phyloP scores from a whole-genome alignment of 1,140 invertebrate genomes.

The Danaus melanippus region DNA sequence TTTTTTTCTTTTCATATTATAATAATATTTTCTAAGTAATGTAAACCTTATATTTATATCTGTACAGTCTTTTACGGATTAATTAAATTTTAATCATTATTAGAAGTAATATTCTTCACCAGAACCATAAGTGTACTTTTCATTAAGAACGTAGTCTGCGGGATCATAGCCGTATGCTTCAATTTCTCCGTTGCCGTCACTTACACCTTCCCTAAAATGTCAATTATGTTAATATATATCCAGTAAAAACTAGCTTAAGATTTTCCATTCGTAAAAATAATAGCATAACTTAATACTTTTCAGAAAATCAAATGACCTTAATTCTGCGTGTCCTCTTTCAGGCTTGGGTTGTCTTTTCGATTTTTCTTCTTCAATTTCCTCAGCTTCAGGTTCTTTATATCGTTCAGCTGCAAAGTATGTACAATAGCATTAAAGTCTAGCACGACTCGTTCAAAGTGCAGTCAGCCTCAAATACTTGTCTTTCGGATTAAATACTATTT shows the following conservation, averaged over 20 bases:
- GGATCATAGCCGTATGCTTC: slow-evolving; percentile 59
- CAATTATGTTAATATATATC: slow-evolving; percentile 8
- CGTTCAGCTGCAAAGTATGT: slow-evolving; percentile 11
- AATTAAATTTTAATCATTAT: slow-evolving; percentile 6
- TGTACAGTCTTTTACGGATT: slow-evolving; percentile 2
- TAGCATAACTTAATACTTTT: too few relatives aligned
- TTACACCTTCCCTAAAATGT: slow-evolving; percentile 47
- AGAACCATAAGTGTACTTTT: slow-evolving; percentile 58
- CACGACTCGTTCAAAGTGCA: too few relatives aligned
- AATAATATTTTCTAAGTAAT: too few relatives aligned
- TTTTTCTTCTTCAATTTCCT: slow-evolving; percentile 28
- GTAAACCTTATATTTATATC: too few relatives aligned
- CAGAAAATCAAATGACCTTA: slow-evolving; percentile 26
- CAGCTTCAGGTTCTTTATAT: slow-evolving; percentile 20
- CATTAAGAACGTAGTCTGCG: slow-evolving; percentile 55
- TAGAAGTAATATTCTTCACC: slow-evolving; percentile 59
- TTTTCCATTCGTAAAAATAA: slow-evolving; percentile 3
- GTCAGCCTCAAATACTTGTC: not conserved
- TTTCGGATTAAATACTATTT: too few relatives aligned
- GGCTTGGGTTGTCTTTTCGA: slow-evolving; percentile 17
- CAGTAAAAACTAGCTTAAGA: not conserved
- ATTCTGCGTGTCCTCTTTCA: slow-evolving; percentile 35
- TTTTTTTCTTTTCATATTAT: too few relatives aligned
- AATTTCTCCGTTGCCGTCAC: slow-evolving; percentile 57
- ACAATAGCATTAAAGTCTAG: not conserved